phyloP scores from a whole-genome alignment of 2,888 invertebrate genomes.

The Drosophila bunnanda region DNA sequence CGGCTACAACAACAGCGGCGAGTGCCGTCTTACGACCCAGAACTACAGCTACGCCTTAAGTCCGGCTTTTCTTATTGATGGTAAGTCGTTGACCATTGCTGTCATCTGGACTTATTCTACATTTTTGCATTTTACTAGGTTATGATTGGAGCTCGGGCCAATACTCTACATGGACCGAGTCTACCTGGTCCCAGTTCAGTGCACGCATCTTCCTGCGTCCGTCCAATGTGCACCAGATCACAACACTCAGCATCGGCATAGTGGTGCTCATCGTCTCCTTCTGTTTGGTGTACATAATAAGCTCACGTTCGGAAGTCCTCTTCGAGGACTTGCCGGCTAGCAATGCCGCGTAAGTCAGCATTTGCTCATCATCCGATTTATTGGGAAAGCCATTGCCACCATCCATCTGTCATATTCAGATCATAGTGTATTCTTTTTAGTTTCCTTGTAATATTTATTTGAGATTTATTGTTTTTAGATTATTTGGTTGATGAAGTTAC shows the following conservation, averaged over 20 bases:
- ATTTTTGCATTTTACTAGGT: conserved; percentile 84
- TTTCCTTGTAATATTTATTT: conserved; percentile 41
- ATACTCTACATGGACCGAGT: conserved; percentile 96
- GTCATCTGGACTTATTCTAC: neutral
- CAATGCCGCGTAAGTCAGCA: conserved; percentile 82
- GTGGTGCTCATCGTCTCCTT: conserved; percentile 83
- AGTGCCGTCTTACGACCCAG: conserved; percentile 90
- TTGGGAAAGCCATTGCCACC: neutral
- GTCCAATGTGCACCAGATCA: conserved; percentile 82
- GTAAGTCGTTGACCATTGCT: conserved; percentile 83
- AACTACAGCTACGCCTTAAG: conserved; percentile 91
- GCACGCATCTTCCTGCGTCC: conserved; percentile 92
- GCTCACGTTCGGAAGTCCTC: conserved; percentile 83
- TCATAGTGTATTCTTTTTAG: conserved; percentile 3
- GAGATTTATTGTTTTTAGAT: conserved; percentile 58
- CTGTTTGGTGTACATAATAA: conserved; percentile 83
- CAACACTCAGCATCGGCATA: conserved; percentile 83
- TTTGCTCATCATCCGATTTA: conserved; percentile 3
- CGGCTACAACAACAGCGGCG: conserved; percentile 88
- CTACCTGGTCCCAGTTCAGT: conserved; percentile 91
- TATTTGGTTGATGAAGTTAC: conserved; percentile 68
- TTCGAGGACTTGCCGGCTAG: conserved; percentile 83
- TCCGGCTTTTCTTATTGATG: conserved; percentile 91
- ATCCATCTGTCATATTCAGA: conserved; percentile 4
- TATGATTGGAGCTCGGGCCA: conserved; percentile 91